Base-by-base conservation (phyloP, 2,888 invertebrate species). In the Kryphioiulus occultus region DNA sequence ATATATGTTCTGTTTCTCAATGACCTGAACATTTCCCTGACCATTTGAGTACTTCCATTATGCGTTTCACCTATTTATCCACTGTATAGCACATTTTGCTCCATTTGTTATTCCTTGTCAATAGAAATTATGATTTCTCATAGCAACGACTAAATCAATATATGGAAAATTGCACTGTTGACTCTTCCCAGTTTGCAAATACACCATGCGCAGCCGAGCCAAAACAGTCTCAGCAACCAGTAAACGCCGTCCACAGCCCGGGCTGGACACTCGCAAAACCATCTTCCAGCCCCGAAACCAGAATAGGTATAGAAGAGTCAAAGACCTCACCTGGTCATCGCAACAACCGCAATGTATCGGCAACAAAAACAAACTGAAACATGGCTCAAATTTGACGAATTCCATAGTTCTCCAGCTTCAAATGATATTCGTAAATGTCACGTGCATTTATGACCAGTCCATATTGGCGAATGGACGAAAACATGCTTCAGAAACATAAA, bases 41-140 rank as follows among this genome's bases (percentile, higher is more conserved):
- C 35, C 7, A 4, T 35, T 35, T 4, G 35, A 7, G 35, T 7
- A 35, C 35, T 35, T 35, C 35, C 35, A 35, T 35, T 35, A 68
- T 68, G 26, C 12, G 10, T 68, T 68, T 68, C 68, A 5, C 22
- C 22, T n/a, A 22, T 68, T 7, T 68, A 68, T 68, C 9, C 59
- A 19, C 22, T 7, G 68, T 68, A 35, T 3, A 68, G 68, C 68
- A 22, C 68, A 68, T 26, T 68, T 68, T 68, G 68, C 68, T 68
- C 68, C 68, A 68, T 68, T 68, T 26, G 68, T 68, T 68, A 68
- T 68, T 68, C 68, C 68, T 68, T 68, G 68, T 68, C 68, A 68
- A 68, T 68, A 68, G 68, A 68, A 68, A 68, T 68, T 68, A 68
- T 68, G 68, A 68, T 68, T 68, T 68, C 68, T 68, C 68, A 68